phyloP scores from a whole-genome alignment of 2,797 vertebrate species.

The Sciaenops ocellatus region DNA sequence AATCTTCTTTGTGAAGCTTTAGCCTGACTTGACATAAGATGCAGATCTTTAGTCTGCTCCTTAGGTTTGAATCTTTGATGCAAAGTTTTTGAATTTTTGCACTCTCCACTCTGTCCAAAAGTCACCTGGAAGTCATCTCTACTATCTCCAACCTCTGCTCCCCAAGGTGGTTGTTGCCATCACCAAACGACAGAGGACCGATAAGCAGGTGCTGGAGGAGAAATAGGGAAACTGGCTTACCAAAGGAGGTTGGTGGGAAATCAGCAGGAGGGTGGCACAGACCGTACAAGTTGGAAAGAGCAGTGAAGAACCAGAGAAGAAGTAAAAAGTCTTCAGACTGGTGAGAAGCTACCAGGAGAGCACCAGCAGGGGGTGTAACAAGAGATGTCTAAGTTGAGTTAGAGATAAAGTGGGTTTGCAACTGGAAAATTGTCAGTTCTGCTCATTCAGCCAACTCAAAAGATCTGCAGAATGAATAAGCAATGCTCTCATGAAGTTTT shows the following conservation, averaged over 20 bases:
- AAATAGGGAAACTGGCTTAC: conserved; percentile 22
- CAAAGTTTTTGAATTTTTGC: neutral
- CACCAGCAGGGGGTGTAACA: conserved; percentile 32
- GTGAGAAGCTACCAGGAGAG: conserved; percentile 34
- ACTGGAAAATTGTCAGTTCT: conserved; percentile 46
- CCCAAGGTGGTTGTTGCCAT: conserved; percentile 24
- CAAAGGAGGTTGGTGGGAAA: conserved; percentile 33
- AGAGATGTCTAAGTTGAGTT: conserved; percentile 41
- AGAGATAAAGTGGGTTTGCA: conserved; percentile 14
- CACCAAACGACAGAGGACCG: conserved; percentile 17
- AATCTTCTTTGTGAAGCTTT: neutral
- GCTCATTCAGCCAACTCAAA: conserved; percentile 45
- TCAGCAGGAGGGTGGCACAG: conserved; percentile 42
- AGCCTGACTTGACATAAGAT: neutral
- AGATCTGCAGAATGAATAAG: conserved; percentile 47
- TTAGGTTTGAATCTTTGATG: neutral
- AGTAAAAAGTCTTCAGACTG: conserved; percentile 34
- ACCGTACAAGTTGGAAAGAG: conserved; percentile 24
- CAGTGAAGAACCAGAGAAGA: conserved; percentile 28
- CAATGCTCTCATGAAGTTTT: conserved; percentile 41
- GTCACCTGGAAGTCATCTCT: conserved; percentile 17
- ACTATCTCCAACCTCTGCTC: conserved; percentile 16
- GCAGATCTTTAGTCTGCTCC: conserved; percentile 10
- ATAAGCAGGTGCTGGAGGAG: conserved; percentile 24
- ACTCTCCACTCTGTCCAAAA: neutral